A percentile compares a stretch with the other conserved stretches of the same genome.
phyloP scores from a whole-genome alignment of 2,888 invertebrate genomes.

The Ophioninae sp. region DNA sequence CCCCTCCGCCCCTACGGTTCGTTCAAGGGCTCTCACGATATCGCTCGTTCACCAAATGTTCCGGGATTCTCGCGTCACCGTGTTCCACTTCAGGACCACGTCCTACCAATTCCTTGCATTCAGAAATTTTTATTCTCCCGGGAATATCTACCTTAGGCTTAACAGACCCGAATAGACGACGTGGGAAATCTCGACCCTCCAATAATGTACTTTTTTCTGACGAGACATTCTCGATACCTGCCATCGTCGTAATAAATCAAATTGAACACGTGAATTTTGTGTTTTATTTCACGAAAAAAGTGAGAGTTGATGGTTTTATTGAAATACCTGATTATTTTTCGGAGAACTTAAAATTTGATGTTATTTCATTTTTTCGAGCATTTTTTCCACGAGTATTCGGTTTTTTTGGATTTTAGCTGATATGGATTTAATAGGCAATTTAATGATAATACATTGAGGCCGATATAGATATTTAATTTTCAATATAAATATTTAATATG shows the following conservation, averaged over 20 bases:
- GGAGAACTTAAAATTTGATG: not conserved
- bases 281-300: not conserved
- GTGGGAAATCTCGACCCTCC: constrained; percentile 38
- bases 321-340: not conserved
- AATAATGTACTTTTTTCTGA: not conserved
- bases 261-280: not conserved
- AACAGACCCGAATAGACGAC: constrained; percentile 12
- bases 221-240: constrained; percentile 6
- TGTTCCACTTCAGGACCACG: constrained; percentile 52
- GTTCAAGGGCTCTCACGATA: constrained; percentile 46
- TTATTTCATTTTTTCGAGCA: no score
- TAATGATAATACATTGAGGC: no score
- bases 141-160: constrained; percentile 16
- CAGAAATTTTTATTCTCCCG: constrained; percentile 50
- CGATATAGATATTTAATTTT: no score
- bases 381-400: no score
- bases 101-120: constrained; percentile 48
- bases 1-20: constrained; percentile 12
- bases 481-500: no score
- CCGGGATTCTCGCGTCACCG: constrained; percentile 29
- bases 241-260: not conserved
- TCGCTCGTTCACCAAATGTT: constrained; percentile 25
- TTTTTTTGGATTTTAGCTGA: no score
- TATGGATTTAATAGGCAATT: no score
- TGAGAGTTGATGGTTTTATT: not conserved